Conservation (phyloP, 2,113 vertebrate genomes). For the Ovis canadensis region DNA sequence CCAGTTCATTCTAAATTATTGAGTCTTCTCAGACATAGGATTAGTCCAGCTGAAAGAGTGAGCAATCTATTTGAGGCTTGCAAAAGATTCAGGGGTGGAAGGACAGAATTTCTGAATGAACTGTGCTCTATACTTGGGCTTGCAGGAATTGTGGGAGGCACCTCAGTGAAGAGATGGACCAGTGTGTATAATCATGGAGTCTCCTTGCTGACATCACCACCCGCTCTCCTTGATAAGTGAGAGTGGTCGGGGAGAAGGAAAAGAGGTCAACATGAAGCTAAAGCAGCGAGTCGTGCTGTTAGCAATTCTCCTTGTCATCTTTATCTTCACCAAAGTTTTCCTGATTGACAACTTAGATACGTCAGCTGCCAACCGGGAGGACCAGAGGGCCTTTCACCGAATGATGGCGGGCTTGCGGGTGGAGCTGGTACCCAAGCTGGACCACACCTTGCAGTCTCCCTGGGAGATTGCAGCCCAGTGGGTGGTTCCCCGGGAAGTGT, state of each 20-base stretch:
- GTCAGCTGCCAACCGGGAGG: conserved; percentile 91
- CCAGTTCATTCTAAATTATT: conserved; percentile 23
- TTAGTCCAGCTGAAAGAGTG: not conserved
- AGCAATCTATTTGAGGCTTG: not conserved
- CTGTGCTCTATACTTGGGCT: conserved; percentile 61
- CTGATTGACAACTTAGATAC: conserved; percentile 96
- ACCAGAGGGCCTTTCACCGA: conserved; percentile 93
- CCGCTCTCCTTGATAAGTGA: conserved; percentile 72
- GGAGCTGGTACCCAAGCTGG: conserved; percentile 88
- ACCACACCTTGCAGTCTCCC: conserved; percentile 95
- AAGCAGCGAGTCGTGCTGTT: conserved; percentile 97
- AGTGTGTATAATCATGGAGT: conserved; percentile 59
- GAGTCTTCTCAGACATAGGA: not conserved
- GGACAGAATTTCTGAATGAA: conserved; percentile 5
- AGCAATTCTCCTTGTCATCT: conserved; percentile 93
- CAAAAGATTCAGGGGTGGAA: not conserved
- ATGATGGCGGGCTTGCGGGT: conserved; percentile 91
- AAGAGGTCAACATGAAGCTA: conserved; percentile 91
- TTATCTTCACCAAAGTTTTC: conserved; percentile 98
- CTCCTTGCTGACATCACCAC: conserved; percentile 50
- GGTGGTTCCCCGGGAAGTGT: conserved; percentile 97
- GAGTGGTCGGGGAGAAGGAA: conserved; percentile 60
- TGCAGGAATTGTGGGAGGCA: conserved; percentile 73
- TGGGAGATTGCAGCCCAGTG: conserved; percentile 98
- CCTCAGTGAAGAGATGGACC: conserved; percentile 33